Evolutionary conservation across 2,888 invertebrate species (phyloP), one percentile per base, ranked within the genome.

Genomic region (Eupithecia insigniata): DNA sequence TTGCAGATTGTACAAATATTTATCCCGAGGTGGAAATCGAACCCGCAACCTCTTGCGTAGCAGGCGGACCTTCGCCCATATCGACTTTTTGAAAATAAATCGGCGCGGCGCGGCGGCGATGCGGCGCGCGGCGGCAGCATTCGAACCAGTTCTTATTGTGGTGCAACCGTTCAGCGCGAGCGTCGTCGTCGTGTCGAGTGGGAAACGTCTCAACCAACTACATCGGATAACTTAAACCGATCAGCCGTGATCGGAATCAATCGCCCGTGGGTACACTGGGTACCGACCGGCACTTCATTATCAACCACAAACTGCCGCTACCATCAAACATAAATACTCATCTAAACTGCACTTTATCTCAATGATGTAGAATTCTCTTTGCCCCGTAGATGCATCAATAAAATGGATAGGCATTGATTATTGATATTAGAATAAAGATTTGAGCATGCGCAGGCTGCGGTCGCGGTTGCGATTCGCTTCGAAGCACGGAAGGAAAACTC

Each of bases 241-340:
- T 67, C 66, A 62, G 28, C 65, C 65, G 65, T 18, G 72, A 72
- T 72, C 68, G 34, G 68, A 72, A 66, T 72, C 72, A 72, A 72
- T 72, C 72, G 68, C 10, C 34, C 26, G 34, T 26, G n/a, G 46
- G 7, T n/a, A 43, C 34, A 18, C 28, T 26, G n/a, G 46, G 7
- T n/a, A 43, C 36, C 39, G 39, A 34, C 7, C 36, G 12, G n/a
- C 39, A 71, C 72, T 72, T 68, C 66, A 72, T 72, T 66, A 68
- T 43, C 36, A 65, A 72, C 72, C 72, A 68, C 72, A 72, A 72
- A 72, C 60, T 51, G 26, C 28, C 60, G 28, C 8, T 8, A 30
- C 43, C 12, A 18, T 34, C 72, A 28, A 16, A 16, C 51, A 14
- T 14, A 14, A n/a, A 30, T 0, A 5, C 22, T 30, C 58, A 34